Base-by-base conservation (phyloP, 2,797 vertebrate genomes). In the Cercopithecus petaurista region DNA sequence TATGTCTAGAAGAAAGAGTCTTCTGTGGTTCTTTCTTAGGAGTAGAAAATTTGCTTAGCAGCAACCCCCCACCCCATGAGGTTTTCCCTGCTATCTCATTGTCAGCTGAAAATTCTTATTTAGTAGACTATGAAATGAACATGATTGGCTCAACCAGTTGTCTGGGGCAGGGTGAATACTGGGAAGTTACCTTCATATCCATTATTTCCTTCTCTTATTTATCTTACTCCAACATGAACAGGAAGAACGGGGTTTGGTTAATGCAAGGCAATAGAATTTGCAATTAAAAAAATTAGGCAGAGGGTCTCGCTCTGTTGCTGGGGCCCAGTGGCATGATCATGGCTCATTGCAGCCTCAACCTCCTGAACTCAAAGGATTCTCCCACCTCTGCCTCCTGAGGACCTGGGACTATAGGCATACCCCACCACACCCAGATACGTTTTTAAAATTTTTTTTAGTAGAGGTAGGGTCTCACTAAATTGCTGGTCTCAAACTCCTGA, bases 1-100 rank as follows among this genome's bases (percentile, higher is more conserved):
- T 39, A 7, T 17, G 61, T 50, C 19, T 91, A 50, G 64, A 77
- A n/a, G 11, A 77, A 81, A 81, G 28, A 36, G 46, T 19, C 55
- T 70, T 26, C 17, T 57, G 5, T 39, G 22, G 1, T 39, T 86
- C 41, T 81, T 2, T 76, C 39, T 48, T 76, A 59, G 10, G 19
- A 57, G 13, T 12, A 61, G 59, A 59, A 55, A 15, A 17, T 72
- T 85, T 81, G 55, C 21, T 8, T 82, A 36, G 14, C 79, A 77
- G n/a, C 0, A 0, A 30, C 2, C 19, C 2, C 4, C 19, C 1
- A 13, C 19, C 10, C 21, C 13, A 22, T 36, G 64, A 83, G 39
- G 82, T 79, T 77, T 88, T 21, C 30, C 48, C 5, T 46, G 21
- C 36, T n/a, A 36, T 46, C 77, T 67, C 39, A 2, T 30, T 52